Percentiles rank a stretch among this genome's conserved stretches.
Evolutionary conservation across 2,797 vertebrate species (phyloP).

Genomic region (Phrynocephalus vlangalii): DNA sequence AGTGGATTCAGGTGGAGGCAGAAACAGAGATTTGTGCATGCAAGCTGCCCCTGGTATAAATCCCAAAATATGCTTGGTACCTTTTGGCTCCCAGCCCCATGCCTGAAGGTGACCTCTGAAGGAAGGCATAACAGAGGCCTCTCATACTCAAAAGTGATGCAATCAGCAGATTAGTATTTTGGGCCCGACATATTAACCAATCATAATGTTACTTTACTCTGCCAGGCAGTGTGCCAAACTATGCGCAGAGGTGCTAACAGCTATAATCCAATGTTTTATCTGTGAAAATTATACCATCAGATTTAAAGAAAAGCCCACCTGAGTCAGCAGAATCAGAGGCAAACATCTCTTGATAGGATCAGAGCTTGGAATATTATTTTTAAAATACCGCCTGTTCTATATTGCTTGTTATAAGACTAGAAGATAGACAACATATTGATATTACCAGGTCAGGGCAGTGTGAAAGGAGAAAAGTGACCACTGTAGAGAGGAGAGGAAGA

Average conservation of each 20-base stretch:
- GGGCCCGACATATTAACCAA: conserved; percentile 14
- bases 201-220: conserved; percentile 20
- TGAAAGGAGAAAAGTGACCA: neutral
- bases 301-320: conserved; percentile 9
- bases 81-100: neutral
- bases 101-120: conserved; percentile 23
- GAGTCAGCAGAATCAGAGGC: conserved; percentile 25
- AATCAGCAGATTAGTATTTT: conserved; percentile 48
- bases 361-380: neutral
- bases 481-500: neutral
- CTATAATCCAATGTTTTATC: conserved; percentile 10
- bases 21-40: neutral
- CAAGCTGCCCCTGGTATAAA: neutral
- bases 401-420: neutral
- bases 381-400: neutral
- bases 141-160: conserved; percentile 41
- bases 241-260: conserved; percentile 20
- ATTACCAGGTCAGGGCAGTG: neutral
- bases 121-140: neutral
- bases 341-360: neutral
- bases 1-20: neutral
- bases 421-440: neutral
- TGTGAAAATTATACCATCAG: conserved; percentile 16
- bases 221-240: neutral
- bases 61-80: neutral